Evolutionary conservation across 2,113 vertebrate species (phyloP).

Genomic region (Laticauda laticaudata): DNA sequence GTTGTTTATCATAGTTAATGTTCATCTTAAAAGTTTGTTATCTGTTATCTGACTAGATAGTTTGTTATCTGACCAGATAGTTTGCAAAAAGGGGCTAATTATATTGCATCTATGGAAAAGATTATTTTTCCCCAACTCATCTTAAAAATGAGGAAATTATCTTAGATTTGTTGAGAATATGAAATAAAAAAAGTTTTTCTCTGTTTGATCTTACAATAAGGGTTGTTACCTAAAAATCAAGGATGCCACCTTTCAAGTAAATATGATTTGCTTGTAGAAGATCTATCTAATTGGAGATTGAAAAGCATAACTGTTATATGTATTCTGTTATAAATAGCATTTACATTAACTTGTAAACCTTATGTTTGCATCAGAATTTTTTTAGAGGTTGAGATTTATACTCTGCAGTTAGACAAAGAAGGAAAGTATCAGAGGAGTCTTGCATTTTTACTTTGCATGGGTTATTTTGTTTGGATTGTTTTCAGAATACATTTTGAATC

Average conservation of each 20-base stretch:
- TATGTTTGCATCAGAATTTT: conserved; percentile 3
- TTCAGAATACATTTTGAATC: not conserved
- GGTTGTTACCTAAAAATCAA: not conserved
- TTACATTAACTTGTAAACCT: not conserved
- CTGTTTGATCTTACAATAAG: not conserved
- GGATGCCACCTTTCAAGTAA: not conserved
- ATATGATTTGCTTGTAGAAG: not conserved
- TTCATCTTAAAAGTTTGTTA: conserved; percentile 3
- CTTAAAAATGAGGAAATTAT: not conserved
- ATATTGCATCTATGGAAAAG: not conserved
- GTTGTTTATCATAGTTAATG: conserved; percentile 13
- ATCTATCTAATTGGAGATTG: not conserved
- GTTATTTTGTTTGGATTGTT: conserved; percentile 7
- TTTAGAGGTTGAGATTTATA: conserved; percentile 15
- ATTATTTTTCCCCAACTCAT: not conserved
- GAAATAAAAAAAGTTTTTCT: not conserved
- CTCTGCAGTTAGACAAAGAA: not conserved
- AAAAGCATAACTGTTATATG: not conserved
- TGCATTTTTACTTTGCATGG: not conserved
- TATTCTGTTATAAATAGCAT: not conserved
- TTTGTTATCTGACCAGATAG: not conserved
- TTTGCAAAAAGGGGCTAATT: not conserved
- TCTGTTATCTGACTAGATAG: conserved; percentile 10
- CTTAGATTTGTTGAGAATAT: not conserved
- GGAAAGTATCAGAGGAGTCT: not conserved